Evolutionary conservation across 1,140 invertebrate species (phyloP), one percentile per base, ranked within the genome.

Genomic region (Argopecten irradians): DNA sequence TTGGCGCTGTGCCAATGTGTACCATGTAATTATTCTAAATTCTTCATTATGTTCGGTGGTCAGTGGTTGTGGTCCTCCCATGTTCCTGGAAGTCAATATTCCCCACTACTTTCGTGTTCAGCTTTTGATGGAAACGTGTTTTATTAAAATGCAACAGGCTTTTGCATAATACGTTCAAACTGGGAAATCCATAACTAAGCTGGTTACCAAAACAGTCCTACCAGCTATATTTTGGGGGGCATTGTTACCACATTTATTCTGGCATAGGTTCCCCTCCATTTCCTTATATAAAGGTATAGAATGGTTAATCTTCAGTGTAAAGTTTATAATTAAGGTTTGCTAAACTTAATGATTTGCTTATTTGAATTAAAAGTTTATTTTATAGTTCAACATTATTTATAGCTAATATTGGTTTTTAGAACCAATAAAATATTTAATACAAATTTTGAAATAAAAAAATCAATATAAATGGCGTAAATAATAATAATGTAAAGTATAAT

Each of bases 61-160:
- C 43, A 19, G n/a, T 16, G 55, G 8, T 71, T 28, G 22, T 28
- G 8, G 5, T 71, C 55, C n/a, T 71, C 55, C 43, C 55, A 28
- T 71, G 55, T 28, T 71, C 55, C 55, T 71, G 55, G 55, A 28
- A 71, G 55, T 71, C 55, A 71, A 71, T 71, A 28, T 28, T 71
- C 55, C 28, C 55, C 22, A 11, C 5, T 46, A 22, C 55, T 71
- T n/a, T n/a, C 55, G 28, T 71, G 55, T 71, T 71, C 22, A 8
- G 55, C 55, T 71, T 71, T 71, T 71, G 55, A 71, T 71, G 55
- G 55, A 71, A 71, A 71, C 55, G n/a, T n/a, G 55, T 71, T n/a
- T 71, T 71, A 71, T 71, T 71, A 71, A 71, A 71, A 71, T 71
- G 55, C 55, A 71, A 71, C 55, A 71, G n/a, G 55, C 55, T 71